phyloP scores from a whole-genome alignment of 2,113 vertebrate species.

The Poecile atricapillus region DNA sequence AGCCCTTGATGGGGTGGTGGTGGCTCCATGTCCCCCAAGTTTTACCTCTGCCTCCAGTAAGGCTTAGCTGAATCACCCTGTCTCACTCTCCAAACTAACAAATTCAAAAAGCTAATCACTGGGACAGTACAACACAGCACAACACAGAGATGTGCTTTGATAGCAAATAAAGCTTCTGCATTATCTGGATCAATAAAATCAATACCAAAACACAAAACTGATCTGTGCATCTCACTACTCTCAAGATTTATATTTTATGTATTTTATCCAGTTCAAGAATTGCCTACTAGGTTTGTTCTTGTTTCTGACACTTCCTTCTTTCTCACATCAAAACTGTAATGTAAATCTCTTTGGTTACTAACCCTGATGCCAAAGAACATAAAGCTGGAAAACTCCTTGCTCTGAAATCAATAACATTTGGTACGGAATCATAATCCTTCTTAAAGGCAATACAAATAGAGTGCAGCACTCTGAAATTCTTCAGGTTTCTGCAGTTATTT shows the following conservation, averaged over 20 bases:
- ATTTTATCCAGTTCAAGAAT: background rate
- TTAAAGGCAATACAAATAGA: background rate
- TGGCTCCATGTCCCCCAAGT: rapidly evolving
- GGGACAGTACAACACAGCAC: background rate
- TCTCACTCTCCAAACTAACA: background rate
- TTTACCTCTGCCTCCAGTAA: background rate
- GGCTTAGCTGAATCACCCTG: background rate
- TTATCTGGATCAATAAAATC: background rate
- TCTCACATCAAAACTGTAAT: background rate
- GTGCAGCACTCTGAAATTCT: background rate
- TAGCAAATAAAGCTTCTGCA: background rate
- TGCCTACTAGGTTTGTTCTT: background rate
- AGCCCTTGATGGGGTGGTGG: background rate
- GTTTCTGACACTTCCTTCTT: background rate
- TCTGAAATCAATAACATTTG: background rate
- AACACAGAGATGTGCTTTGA: background rate
- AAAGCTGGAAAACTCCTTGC: background rate
- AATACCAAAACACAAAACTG: background rate
- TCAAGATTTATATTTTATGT: background rate
- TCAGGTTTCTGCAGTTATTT: background rate
- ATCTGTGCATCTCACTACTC: background rate
- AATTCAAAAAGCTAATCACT: background rate
- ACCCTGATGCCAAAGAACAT: background rate
- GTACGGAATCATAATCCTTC: background rate
- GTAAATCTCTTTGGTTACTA: background rate